phyloP scores from a whole-genome alignment of 2,113 vertebrate species.

The Colistium nudipinnis region DNA sequence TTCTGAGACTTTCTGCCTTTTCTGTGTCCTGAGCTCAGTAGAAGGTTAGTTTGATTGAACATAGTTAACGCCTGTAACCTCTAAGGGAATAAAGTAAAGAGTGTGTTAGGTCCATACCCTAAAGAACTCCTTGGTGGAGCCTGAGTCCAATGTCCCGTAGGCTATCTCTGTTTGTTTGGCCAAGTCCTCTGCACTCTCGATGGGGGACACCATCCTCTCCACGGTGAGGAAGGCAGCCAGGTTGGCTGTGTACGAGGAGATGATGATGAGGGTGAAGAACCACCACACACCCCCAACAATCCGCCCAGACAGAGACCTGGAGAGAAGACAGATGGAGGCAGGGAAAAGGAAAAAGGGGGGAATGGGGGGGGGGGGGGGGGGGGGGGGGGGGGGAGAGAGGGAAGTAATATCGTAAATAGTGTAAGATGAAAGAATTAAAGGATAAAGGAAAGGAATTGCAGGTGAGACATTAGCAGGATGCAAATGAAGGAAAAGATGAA shows the following conservation, averaged over 20 bases:
- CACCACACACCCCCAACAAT: constrained; percentile 99
- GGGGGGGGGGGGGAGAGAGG: background rate
- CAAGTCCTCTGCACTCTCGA: constrained; percentile 98
- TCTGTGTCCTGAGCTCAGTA: background rate
- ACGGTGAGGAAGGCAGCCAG: constrained; percentile 99
- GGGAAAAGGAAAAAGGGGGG: background rate
- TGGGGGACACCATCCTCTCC: constrained; percentile 98
- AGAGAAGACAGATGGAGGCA: constrained; percentile 29
- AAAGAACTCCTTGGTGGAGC: constrained; percentile 99
- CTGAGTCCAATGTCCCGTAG: constrained; percentile 96
- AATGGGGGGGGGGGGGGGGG: background rate
- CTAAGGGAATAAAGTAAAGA: constrained; percentile 6
- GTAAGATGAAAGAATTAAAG: constrained; percentile 1
- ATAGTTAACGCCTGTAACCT: background rate
- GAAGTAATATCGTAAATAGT: background rate
- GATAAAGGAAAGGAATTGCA: constrained; percentile 16
- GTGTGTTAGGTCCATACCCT: constrained; percentile 84
- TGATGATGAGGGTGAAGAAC: constrained; percentile 99
- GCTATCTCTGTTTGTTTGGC: constrained; percentile 99
- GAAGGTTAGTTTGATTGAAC: constrained; percentile 7
- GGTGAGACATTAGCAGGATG: constrained; percentile 13
- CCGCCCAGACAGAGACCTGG: constrained; percentile 97
- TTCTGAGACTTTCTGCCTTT: background rate
- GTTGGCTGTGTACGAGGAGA: constrained; percentile 99
- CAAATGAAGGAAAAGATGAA: constrained; percentile 4